These are phyloP conservation scores for Melanostoma mellinum DNA, from an alignment of 2,888 invertebrate genomes.

Conservation along the genomic window DNA sequence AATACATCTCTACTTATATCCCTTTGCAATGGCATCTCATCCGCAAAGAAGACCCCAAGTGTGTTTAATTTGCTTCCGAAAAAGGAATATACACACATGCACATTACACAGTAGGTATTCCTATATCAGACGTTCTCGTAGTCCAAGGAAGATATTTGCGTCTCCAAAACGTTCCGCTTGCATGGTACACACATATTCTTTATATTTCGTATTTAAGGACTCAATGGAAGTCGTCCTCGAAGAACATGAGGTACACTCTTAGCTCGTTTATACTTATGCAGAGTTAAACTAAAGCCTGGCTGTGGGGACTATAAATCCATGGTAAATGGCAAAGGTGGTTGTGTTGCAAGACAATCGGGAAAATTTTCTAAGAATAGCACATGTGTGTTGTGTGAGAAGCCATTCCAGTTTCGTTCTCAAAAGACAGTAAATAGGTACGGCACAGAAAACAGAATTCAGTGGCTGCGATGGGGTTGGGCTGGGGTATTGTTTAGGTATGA, in stretches of 20 bases:
- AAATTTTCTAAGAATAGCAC: conserved; percentile 41
- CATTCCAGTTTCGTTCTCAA: conserved; percentile 25
- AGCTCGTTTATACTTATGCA: conserved; percentile 9
- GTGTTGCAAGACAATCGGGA: conserved; percentile 49
- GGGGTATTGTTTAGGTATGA: conserved; percentile 58
- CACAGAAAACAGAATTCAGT: background rate
- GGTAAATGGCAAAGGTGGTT: conserved; percentile 64
- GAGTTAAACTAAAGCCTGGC: conserved; percentile 32
- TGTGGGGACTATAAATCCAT: conserved; percentile 64
- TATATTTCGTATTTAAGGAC: conserved; percentile 30
- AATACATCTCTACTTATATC: conserved; percentile 28
- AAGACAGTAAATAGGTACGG: conserved; percentile 12
- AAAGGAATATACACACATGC: conserved; percentile 34
- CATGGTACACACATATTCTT: conserved; percentile 10
- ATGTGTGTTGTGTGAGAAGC: conserved; percentile 40
- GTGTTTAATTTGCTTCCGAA: conserved; percentile 70
- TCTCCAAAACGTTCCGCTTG: conserved; percentile 5
- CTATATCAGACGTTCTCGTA: background rate
- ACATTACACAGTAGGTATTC: background rate
- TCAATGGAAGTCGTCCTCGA: conserved; percentile 61
- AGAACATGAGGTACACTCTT: conserved; percentile 52
- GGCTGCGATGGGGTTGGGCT: conserved; percentile 18
- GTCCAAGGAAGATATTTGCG: conserved; percentile 24
- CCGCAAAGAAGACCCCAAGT: conserved; percentile 56
- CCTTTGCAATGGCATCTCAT: conserved; percentile 32